Evolutionary conservation across 2,113 vertebrate species (phyloP), one percentile per base, ranked within the genome.

Genomic region (Mesoclemmys tuberculata): DNA sequence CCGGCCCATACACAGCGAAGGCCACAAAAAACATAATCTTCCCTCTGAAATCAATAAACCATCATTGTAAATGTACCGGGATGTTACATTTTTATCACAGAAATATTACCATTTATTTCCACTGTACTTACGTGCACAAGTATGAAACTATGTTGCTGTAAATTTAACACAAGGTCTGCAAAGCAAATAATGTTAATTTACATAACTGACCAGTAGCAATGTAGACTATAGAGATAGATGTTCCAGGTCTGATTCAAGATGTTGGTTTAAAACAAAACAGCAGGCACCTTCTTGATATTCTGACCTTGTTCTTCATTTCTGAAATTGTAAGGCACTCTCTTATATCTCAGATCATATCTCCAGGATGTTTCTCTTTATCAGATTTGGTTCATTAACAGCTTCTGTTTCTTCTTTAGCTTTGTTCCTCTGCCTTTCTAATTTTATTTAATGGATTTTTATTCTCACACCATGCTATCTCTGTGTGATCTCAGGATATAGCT

Each of bases 371-470:
- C 79, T 41, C 48, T 80, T 3, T 77, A 87, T 61, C 51, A 8
- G 48, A 52, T 52, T 58, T 1, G 1, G 21, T 27, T 84, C 55
- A 71, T 35, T 89, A 87, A 29, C 54, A 49, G 46, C 3, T 80
- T 93, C 71, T 55, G 12, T 35, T 68, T 11, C 4, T 90, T 91
- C 46, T 87, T 77, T 51, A 0, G 31, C 74, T 93, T 95, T 93
- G 38, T 64, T 95, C 22, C 14, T 86, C 51, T 88, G 14, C 24
- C 84, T 54, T 5, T 3, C 31, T 18, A 91, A 61, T 54, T 85
- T 89, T 88, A 68, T 92, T 87, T 90, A 54, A 74, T 64, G 80
- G 5, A 51, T 84, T 90, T 78, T 85, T 84, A 71, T 94, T 93
- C 35, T 93, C 75, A 82, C 87, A 85, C 29, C 35, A 4, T 56